A percentile compares a stretch with the other conserved stretches of the same genome.
These are phyloP conservation scores for Tinamus major DNA, from an alignment of 2,797 vertebrate species.

Conservation along the genomic window DNA sequence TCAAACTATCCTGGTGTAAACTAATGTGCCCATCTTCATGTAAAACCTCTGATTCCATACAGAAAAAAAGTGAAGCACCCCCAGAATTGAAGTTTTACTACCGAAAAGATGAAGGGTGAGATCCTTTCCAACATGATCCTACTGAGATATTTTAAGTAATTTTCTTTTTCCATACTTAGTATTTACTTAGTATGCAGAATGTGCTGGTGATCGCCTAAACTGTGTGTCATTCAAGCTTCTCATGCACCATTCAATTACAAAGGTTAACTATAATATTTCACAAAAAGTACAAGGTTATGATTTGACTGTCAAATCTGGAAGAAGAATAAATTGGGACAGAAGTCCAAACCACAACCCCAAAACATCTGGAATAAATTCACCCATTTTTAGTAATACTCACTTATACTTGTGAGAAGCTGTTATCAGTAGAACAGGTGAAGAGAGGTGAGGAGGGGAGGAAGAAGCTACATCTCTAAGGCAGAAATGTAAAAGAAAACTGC, in stretches of 20 bases:
- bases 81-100: conserved; percentile 40
- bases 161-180: conserved; percentile 20
- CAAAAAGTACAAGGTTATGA: background rate
- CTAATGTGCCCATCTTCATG: background rate
- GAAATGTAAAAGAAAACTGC: background rate
- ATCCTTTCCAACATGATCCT: conserved; percentile 49
- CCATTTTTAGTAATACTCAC: background rate
- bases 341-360: background rate
- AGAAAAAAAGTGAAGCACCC: conserved; percentile 17
- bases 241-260: conserved; percentile 37
- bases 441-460: background rate
- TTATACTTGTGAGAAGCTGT: background rate
- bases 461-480: background rate
- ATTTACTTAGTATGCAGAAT: conserved; percentile 23
- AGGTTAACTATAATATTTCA: conserved; percentile 42
- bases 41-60: conserved; percentile 17
- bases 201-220: conserved; percentile 1
- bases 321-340: conserved; percentile 5
- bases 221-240: conserved; percentile 34
- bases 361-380: conserved; percentile 27
- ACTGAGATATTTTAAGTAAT: conserved; percentile 71
- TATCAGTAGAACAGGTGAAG: background rate
- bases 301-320: background rate
- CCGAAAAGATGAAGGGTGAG: conserved; percentile 40
- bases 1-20: conserved; percentile 24